Evolutionary conservation across 2,888 invertebrate genomes (phyloP).

Genomic region (Tinea pellionella): DNA sequence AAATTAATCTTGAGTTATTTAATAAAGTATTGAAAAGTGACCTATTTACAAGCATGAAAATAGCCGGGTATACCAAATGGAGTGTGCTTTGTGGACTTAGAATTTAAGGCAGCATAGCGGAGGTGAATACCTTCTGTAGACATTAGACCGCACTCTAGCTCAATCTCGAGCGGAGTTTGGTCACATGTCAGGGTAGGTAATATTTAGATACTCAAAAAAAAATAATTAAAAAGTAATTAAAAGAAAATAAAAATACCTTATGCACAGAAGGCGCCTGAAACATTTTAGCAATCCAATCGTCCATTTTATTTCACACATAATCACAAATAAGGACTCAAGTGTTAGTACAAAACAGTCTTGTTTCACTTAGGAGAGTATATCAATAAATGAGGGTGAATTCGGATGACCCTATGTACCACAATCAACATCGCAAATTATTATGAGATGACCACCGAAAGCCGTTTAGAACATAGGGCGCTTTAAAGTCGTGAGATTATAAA

Average conservation of each 20-base stretch:
- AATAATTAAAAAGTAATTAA: no score
- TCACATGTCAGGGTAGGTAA: no score
- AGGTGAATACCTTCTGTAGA: no score
- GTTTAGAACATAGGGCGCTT: neutral
- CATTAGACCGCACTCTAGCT: no score
- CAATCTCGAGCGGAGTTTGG: no score
- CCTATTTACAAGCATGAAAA: no score
- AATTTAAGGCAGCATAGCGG: no score
- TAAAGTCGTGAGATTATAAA: neutral
- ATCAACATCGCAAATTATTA: conserved; percentile 44
- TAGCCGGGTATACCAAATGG: no score
- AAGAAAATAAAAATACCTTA: conserved; percentile 21
- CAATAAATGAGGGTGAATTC: conserved; percentile 4
- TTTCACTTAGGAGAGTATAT: neutral
- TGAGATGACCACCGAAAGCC: conserved; percentile 37
- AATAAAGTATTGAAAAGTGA: no score
- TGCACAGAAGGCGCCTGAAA: conserved; percentile 51
- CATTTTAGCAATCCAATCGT: conserved; percentile 61
- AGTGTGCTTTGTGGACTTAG: no score
- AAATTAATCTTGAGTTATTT: no score
- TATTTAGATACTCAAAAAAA: no score
- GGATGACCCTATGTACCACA: neutral
- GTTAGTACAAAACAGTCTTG: conserved; percentile 12
- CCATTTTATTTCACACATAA: conserved; percentile 31
- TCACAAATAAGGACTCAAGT: neutral